phyloP scores from a whole-genome alignment of 2,113 vertebrate genomes.

The Cephalopterus ornatus region DNA sequence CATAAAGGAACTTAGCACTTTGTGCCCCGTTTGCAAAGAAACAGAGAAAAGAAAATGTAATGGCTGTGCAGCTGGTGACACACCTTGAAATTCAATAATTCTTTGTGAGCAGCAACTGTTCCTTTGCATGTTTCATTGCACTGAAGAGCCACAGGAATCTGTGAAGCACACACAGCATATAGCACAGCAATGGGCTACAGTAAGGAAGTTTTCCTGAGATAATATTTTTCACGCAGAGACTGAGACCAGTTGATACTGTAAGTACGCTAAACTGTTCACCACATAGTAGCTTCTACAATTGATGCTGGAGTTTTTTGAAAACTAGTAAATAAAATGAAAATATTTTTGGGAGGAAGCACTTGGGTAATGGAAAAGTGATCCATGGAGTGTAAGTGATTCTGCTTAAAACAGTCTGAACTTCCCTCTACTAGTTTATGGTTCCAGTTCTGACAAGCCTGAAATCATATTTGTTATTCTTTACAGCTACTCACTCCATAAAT shows the following conservation, averaged over 20 bases:
- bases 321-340: background rate
- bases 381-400: background rate
- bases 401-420: background rate
- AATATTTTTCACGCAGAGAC: background rate
- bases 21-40: background rate
- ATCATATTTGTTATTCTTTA: slow-evolving; percentile 6
- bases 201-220: background rate
- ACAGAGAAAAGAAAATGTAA: background rate
- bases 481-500: background rate
- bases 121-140: background rate
- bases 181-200: background rate
- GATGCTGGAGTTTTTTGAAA: background rate
- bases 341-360: background rate
- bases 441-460: background rate
- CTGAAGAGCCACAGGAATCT: background rate
- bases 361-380: background rate
- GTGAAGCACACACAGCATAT: background rate
- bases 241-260: background rate
- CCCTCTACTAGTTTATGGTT: background rate
- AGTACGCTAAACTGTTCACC: background rate
- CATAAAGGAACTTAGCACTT: background rate
- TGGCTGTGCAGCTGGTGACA: background rate
- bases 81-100: background rate
- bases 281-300: background rate
- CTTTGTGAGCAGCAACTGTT: background rate